phyloP scores from a whole-genome alignment of 1,140 invertebrate species.

The Ceratosolen fusciceps region DNA sequence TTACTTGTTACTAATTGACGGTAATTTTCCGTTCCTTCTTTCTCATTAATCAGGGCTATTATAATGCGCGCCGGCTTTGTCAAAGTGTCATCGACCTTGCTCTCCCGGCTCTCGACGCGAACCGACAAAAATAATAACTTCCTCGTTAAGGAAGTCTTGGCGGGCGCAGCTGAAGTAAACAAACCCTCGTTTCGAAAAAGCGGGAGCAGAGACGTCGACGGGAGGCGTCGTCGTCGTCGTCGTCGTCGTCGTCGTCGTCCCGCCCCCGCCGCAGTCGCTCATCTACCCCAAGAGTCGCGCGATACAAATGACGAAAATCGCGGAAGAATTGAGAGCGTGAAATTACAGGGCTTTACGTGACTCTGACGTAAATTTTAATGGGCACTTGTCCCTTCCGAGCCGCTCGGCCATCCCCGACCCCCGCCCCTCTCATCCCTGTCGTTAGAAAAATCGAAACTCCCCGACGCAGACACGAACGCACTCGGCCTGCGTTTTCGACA shows the following conservation, averaged over 20 bases:
- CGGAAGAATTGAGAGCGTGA: conserved; percentile 28
- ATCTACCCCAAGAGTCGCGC: background rate
- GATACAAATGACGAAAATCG: conserved; percentile 23
- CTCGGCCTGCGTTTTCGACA: background rate
- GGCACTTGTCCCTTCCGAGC: background rate
- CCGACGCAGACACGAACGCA: background rate
- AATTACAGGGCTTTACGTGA: conserved; percentile 25
- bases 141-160: conserved; percentile 30
- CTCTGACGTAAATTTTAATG: conserved; percentile 30
- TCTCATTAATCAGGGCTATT: conserved; percentile 26
- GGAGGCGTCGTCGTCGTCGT: background rate
- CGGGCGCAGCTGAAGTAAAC: conserved; percentile 22
- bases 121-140: conserved; percentile 35
- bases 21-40: background rate
- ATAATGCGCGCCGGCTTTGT: conserved; percentile 10
- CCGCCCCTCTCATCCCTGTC: too few relatives aligned
- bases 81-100: conserved; percentile 31
- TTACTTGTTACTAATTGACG: conserved; percentile 6
- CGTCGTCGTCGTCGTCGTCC: background rate
- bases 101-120: background rate
- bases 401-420: background rate
- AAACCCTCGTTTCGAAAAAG: conserved; percentile 9
- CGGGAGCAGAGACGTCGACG: too few relatives aligned
- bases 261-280: too few relatives aligned
- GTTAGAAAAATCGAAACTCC: background rate